Base-by-base conservation (phyloP, 2,888 invertebrate genomes). In the Lomographa bimaculata region DNA sequence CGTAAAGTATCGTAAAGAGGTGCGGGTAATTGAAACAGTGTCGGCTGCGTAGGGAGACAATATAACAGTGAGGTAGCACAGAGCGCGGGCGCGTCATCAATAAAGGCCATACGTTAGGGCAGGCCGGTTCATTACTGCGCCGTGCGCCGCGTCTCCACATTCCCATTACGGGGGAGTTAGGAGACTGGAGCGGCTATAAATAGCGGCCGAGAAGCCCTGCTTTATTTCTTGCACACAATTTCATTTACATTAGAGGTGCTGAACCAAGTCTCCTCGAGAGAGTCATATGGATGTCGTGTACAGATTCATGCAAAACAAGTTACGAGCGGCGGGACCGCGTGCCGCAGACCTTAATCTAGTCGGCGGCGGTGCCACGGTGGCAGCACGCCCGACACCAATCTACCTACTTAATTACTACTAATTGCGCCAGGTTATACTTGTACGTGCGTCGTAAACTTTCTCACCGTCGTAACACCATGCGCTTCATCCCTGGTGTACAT, bases 221-320 rank as follows among this genome's bases (percentile, higher is more conserved):
- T 86, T 84, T 84, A 84, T 86, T 84, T 81, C 78, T 81, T 81
- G 83, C 77, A 76, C 82, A 84, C 81, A 87, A 86, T 87, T 87
- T 85, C 77, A 84, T 86, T 86, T 85, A 87, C 85, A 86, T 86
- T 82, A 83, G 73, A 83, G 80, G 82, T 84, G 80, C 73, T 79
- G 80, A 82, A 68, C 72, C 62, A 59, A 72, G 70, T 63, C 71
- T 72, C 65, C 82, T 84, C 78, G 54, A 48, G 85, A 77, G 86
- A 80, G 71, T 72, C 82, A 69, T 82, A 78, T 72, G 81, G 75
- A 76, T 80, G 73, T 81, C 76, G 75, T 75, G 75, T 76, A 71
- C 79, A 79, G 84, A 85, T 83, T 86, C 86, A 81, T 84, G 80
- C 79, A 78, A 77, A 77, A 73, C 79, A 78, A 84, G 79, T 85